Evolutionary conservation across 2,888 invertebrate genomes (phyloP).

Genomic region (Thera britannica): DNA sequence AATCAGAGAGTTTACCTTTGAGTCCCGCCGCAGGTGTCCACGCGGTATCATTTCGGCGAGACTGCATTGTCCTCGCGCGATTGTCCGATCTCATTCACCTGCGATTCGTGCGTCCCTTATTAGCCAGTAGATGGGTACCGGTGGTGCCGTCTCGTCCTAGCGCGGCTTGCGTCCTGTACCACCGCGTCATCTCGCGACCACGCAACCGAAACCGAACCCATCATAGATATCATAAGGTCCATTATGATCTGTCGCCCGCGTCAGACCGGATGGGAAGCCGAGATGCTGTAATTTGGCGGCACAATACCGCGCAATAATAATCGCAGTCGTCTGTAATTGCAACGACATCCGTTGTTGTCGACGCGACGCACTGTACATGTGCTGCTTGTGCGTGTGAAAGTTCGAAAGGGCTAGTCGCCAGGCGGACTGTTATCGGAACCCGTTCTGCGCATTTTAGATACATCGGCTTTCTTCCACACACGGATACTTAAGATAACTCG

Average conservation of each 20-base stretch:
- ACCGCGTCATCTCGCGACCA: conserved; percentile 47
- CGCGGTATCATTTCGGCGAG: conserved; percentile 53
- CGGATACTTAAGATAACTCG: conserved; percentile 61
- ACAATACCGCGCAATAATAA: conserved; percentile 81
- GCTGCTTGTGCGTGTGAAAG: conserved; percentile 74
- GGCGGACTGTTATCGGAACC: conserved; percentile 67
- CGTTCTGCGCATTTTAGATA: conserved; percentile 70
- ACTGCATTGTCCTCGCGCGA: conserved; percentile 57
- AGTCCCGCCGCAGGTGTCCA: conserved; percentile 68
- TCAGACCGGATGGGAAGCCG: conserved; percentile 79
- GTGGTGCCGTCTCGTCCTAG: conserved; percentile 45
- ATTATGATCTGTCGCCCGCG: conserved; percentile 38
- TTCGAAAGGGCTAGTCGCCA: conserved; percentile 68
- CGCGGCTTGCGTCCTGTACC: conserved; percentile 50
- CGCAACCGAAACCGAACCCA: conserved; percentile 43
- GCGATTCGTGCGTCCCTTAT: conserved; percentile 67
- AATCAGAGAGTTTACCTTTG: conserved; percentile 66
- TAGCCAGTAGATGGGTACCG: conserved; percentile 55
- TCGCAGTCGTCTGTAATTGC: conserved; percentile 78
- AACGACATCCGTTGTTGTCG: conserved; percentile 76
- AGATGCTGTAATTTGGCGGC: conserved; percentile 80
- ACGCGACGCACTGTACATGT: conserved; percentile 65
- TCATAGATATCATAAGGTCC: conserved; percentile 45
- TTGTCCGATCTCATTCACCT: conserved; percentile 68
- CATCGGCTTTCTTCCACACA: conserved; percentile 69